Percentiles rank a stretch among this genome's conserved stretches.
These are phyloP conservation scores for Dascillus cervinus DNA, from an alignment of 2,888 invertebrate genomes.

Conservation along the genomic window DNA sequence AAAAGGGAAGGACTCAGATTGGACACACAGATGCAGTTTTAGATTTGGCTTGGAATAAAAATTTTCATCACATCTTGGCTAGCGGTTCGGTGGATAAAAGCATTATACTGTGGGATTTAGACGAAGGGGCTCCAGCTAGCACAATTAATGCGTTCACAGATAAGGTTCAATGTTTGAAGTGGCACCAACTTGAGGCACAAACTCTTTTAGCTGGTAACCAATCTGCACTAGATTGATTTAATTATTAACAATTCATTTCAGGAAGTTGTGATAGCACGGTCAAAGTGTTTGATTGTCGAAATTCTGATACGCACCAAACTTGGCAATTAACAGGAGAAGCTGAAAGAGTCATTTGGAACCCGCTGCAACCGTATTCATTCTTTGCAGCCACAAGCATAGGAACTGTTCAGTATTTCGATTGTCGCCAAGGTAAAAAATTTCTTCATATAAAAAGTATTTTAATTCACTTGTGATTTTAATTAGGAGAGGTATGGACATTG, in stretches of 20 bases:
- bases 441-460: slow-evolving; percentile 1
- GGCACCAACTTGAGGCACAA: slow-evolving; percentile 79
- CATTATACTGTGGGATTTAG: slow-evolving; percentile 87
- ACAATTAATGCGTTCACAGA: slow-evolving; percentile 67
- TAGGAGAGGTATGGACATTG: slow-evolving; percentile 33
- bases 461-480: slow-evolving; percentile 5
- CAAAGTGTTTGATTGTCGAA: slow-evolving; percentile 75
- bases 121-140: slow-evolving; percentile 67
- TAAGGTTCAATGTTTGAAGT: slow-evolving; percentile 75
- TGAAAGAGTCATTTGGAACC: slow-evolving; percentile 82
- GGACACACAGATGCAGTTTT: slow-evolving; percentile 90
- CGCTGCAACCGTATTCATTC: slow-evolving; percentile 68
- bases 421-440: slow-evolving; percentile 54
- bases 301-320: slow-evolving; percentile 48
- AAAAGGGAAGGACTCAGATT: slow-evolving; percentile 57
- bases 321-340: slow-evolving; percentile 78
- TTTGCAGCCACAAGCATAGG: slow-evolving; percentile 60
- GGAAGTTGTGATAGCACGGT: slow-evolving; percentile 79
- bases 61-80: slow-evolving; percentile 75
- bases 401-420: slow-evolving; percentile 66
- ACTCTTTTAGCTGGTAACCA: slow-evolving; percentile 60
- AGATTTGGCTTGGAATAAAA: slow-evolving; percentile 83
- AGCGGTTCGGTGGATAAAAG: slow-evolving; percentile 89
- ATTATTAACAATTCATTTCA: slow-evolving; percentile 9
- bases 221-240: not conserved